These are phyloP conservation scores for Pissodes strobi DNA, from an alignment of 1,140 invertebrate genomes.

Conservation along the genomic window DNA sequence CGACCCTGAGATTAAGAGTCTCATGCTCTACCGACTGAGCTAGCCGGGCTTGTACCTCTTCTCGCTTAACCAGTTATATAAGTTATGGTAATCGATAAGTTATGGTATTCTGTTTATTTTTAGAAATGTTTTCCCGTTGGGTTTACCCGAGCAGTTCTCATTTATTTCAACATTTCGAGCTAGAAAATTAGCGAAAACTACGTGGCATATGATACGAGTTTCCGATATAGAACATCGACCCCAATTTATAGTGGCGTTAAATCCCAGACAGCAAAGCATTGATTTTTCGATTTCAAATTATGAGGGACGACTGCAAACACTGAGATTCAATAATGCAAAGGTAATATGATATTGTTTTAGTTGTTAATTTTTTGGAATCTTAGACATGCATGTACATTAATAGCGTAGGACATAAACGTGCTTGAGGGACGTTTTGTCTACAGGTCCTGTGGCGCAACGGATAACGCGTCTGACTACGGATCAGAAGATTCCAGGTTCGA, in stretches of 20 bases:
- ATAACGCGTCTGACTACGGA: constrained; percentile 75
- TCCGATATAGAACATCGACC: constrained; percentile 62
- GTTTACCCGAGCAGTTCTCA: constrained; percentile 73
- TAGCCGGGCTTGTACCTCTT: constrained; percentile 66
- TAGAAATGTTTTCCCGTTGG: constrained; percentile 69
- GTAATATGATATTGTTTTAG: constrained; percentile 56
- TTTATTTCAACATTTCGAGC: constrained; percentile 70
- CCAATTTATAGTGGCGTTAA: constrained; percentile 71
- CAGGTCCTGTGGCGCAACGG: constrained; percentile 71
- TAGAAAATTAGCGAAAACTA: constrained; percentile 61
- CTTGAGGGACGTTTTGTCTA: no score
- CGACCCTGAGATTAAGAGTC: constrained; percentile 91
- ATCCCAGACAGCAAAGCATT: constrained; percentile 65
- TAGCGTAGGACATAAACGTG: no score
- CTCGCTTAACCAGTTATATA: not conserved
- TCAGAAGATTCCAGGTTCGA: constrained; percentile 75
- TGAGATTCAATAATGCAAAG: constrained; percentile 62
- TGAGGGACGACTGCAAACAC: constrained; percentile 64
- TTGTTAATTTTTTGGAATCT: not conserved
- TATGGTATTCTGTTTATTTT: constrained; percentile 29
- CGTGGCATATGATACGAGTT: constrained; percentile 75
- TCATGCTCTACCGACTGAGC: constrained; percentile 91
- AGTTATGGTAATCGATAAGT: not conserved
- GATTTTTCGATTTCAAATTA: constrained; percentile 67
- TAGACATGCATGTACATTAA: no score